Conservation (phyloP, 1,140 invertebrate species). For the Brachionus koreanus region DNA sequence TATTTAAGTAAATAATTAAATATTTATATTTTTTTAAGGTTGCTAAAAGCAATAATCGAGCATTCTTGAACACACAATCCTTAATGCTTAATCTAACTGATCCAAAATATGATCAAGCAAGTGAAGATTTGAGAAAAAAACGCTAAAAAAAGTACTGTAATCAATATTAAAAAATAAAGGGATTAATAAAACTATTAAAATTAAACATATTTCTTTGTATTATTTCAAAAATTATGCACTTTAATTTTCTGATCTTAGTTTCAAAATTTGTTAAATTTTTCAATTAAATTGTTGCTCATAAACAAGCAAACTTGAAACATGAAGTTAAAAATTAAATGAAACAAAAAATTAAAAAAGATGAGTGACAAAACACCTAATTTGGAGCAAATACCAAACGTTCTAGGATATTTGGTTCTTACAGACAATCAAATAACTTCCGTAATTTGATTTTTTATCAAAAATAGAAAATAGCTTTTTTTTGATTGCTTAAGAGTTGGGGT, state of each 20-base stretch:
- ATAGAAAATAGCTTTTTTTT: background rate
- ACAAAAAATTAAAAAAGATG: background rate
- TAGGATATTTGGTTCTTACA: conserved; percentile 30
- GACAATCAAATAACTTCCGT: conserved; percentile 13
- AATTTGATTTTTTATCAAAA: background rate
- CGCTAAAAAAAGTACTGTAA: background rate
- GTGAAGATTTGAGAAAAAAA: conserved; percentile 31
- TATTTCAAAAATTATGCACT: no score
- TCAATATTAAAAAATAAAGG: background rate
- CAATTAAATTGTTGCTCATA: background rate
- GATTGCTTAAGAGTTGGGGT: conserved; percentile 20
- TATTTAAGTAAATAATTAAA: background rate
- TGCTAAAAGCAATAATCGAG: conserved; percentile 85
- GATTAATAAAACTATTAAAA: background rate
- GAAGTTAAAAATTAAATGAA: background rate
- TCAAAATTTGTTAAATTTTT: background rate
- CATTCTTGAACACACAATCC: conserved; percentile 83
- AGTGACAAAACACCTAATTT: conserved; percentile 33
- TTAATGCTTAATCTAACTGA: conserved; percentile 85
- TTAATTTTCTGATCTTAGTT: background rate
- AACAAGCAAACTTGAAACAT: background rate
- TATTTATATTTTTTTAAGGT: conserved; percentile 64
- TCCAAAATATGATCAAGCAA: conserved; percentile 40
- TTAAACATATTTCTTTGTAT: no score
- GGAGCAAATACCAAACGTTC: conserved; percentile 30